Conservation (phyloP, 1,140 invertebrate species). For the Hypothenemus hampei region DNA sequence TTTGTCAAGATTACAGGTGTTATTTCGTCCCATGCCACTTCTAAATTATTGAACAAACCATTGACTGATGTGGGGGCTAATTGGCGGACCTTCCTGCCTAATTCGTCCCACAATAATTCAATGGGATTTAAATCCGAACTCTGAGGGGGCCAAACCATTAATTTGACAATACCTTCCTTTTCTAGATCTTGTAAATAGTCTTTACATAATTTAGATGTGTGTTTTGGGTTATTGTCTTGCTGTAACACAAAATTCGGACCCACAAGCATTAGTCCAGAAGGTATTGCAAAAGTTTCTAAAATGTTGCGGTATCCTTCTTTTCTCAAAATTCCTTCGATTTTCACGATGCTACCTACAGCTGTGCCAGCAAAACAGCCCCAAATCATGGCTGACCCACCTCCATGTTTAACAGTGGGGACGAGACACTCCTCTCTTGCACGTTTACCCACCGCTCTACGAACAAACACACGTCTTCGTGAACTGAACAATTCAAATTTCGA, state of each 20-base stretch:
- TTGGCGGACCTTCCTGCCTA: neutral
- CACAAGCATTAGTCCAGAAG: too few relatives aligned
- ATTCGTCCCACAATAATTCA: too few relatives aligned
- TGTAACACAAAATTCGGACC: too few relatives aligned
- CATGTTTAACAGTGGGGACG: neutral
- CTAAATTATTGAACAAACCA: neutral
- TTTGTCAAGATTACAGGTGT: neutral
- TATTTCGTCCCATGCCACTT: neutral
- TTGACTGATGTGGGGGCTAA: neutral
- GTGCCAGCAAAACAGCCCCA: neutral
- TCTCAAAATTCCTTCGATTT: neutral
- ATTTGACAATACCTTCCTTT: too few relatives aligned
- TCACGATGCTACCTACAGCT: neutral
- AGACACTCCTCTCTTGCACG: neutral
- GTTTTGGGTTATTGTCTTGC: too few relatives aligned
- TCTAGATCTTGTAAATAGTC: too few relatives aligned
- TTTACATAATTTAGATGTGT: too few relatives aligned
- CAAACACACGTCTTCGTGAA: neutral
- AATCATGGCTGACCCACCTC: too few relatives aligned
- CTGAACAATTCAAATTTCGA: neutral
- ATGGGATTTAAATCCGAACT: too few relatives aligned
- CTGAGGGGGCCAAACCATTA: too few relatives aligned
- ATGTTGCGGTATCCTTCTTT: neutral
- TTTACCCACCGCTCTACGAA: neutral
- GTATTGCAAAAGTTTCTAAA: neutral